These are phyloP conservation scores for Coendou prehensilis DNA, from an alignment of 2,797 vertebrate genomes.

Conservation along the genomic window DNA sequence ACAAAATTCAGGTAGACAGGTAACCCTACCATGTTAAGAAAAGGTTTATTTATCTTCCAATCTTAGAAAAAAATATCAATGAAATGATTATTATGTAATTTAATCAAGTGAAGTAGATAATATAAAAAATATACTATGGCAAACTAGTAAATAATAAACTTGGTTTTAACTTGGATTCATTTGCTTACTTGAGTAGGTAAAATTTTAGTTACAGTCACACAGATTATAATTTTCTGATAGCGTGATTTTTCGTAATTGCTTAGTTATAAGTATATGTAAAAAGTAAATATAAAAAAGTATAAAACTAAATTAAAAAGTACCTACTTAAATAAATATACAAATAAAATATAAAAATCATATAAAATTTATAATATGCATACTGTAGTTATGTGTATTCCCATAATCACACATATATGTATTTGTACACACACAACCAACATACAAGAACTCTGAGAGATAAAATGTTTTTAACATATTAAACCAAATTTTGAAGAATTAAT, in stretches of 20 bases:
- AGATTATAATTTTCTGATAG: conserved; percentile 32
- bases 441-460: background rate
- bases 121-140: background rate
- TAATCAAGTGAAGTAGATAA: background rate
- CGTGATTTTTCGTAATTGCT: background rate
- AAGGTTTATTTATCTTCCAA: background rate
- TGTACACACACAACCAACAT: background rate
- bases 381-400: background rate
- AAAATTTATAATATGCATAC: conserved; percentile 8
- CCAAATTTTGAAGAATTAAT: conserved; percentile 4
- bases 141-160: conserved; percentile 43
- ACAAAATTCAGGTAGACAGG: background rate
- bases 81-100: conserved; percentile 13
- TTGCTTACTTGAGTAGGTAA: conserved; percentile 47
- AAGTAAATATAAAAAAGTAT: background rate
- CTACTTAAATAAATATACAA: background rate
- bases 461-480: background rate
- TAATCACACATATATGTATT: background rate
- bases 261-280: background rate
- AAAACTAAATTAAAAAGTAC: background rate
- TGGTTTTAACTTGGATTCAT: background rate
- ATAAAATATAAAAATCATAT: background rate
- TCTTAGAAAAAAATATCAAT: background rate
- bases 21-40: background rate
- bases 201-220: conserved; percentile 19